Percentiles rank a stretch among this genome's conserved stretches.
These are phyloP conservation scores for Myiagra hebetior DNA, from an alignment of 2,113 vertebrate species.

Conservation along the genomic window DNA sequence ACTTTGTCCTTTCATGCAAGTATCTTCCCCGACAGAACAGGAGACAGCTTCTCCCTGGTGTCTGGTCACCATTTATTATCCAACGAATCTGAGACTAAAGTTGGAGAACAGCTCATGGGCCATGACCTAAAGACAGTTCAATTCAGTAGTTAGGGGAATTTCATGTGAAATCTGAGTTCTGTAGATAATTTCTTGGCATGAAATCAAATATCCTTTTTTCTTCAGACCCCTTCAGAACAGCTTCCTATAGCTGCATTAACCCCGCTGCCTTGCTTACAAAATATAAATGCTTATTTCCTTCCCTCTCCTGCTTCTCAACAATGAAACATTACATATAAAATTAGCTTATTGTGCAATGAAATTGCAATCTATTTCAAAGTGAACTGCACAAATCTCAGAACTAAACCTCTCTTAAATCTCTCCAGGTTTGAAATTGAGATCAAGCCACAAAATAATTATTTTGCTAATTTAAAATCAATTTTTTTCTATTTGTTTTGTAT, in stretches of 20 bases:
- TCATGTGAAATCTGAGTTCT: background rate
- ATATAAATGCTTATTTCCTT: background rate
- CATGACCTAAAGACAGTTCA: slow-evolving; percentile 80
- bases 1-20: slow-evolving; percentile 46
- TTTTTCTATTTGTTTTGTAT: background rate
- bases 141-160: slow-evolving; percentile 71
- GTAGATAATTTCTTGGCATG: slow-evolving; percentile 7
- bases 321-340: background rate
- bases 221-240: background rate
- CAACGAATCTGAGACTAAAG: slow-evolving; percentile 78
- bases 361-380: background rate
- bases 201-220: background rate
- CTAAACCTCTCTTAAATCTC: background rate
- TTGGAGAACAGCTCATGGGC: slow-evolving; percentile 78
- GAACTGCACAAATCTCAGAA: background rate
- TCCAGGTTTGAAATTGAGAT: background rate
- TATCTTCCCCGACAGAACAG: slow-evolving; percentile 16
- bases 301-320: background rate
- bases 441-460: background rate
- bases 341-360: background rate
- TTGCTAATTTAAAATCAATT: background rate
- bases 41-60: slow-evolving; percentile 36
- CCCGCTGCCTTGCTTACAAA: background rate
- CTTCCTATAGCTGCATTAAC: background rate
- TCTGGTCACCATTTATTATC: slow-evolving; percentile 67